phyloP scores from a whole-genome alignment of 2,113 vertebrate species.

The Perca fluviatilis region DNA sequence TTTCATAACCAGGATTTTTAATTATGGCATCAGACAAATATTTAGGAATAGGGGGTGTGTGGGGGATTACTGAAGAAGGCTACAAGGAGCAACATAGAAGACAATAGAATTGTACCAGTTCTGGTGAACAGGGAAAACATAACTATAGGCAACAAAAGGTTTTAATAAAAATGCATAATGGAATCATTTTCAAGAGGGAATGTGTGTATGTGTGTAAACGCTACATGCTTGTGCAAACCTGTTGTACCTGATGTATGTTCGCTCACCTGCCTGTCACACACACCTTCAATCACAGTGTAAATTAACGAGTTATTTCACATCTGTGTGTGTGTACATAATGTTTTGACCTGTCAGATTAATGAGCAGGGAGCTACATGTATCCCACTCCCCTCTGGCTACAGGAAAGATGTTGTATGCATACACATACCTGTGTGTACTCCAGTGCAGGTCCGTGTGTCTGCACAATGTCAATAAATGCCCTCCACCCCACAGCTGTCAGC shows the following conservation, averaged over 20 bases:
- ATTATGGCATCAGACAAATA: neutral
- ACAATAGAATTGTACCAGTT: neutral
- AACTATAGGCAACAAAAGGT: too few relatives aligned
- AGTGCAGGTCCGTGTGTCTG: conserved; percentile 1
- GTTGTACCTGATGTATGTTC: neutral
- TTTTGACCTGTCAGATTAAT: conserved; percentile 22
- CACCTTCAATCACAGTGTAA: neutral
- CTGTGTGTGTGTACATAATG: conserved; percentile 4
- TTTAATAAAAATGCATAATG: neutral
- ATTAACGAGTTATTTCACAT: neutral
- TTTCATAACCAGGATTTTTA: too few relatives aligned
- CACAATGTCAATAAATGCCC: conserved; percentile 45
- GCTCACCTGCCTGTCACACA: neutral
- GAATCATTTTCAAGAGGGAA: neutral
- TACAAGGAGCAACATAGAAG: neutral
- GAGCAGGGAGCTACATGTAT: conserved; percentile 13
- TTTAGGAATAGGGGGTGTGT: neutral
- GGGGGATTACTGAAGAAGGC: neutral
- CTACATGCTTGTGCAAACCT: neutral
- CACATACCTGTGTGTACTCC: conserved; percentile 3
- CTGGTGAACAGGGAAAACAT: neutral
- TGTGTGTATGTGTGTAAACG: neutral
- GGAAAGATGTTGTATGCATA: conserved; percentile 3
- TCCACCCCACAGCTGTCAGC: conserved; percentile 43
- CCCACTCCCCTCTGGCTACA: conserved; percentile 7